These are phyloP conservation scores for Cichlasoma orientale DNA, from an alignment of 2,797 vertebrate genomes.

Conservation along the genomic window DNA sequence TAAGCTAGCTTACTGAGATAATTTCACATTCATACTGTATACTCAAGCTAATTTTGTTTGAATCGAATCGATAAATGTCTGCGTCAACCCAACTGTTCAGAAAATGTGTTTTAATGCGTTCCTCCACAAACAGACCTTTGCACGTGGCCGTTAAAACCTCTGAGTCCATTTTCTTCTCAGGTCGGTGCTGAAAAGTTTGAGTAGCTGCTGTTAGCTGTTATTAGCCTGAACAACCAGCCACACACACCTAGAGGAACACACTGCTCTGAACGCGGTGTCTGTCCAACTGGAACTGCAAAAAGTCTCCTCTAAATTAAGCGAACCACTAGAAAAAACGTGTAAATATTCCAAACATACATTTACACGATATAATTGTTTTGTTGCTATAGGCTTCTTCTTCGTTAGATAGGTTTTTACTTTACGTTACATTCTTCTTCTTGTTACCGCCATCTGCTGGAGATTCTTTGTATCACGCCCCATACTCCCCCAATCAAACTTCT, in stretches of 20 bases:
- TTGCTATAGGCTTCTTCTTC: conserved; percentile 24
- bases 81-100: neutral
- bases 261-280: neutral
- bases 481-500: neutral
- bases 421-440: neutral
- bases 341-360: neutral
- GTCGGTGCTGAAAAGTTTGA: conserved; percentile 14
- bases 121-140: conserved; percentile 48
- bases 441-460: conserved; percentile 37
- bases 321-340: fast-evolving
- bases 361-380: neutral
- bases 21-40: neutral
- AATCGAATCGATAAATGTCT: neutral
- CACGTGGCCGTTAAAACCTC: neutral
- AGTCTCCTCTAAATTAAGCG: fast-evolving
- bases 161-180: conserved; percentile 48
- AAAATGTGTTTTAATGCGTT: neutral
- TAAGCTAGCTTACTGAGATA: neutral
- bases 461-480: neutral
- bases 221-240: conserved; percentile 16
- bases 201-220: conserved; percentile 1
- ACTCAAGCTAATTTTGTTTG: neutral
- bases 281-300: neutral
- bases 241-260: neutral
- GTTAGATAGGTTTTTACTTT: neutral